Percentiles rank a stretch among this genome's conserved stretches.
Evolutionary conservation across 2,797 vertebrate genomes (phyloP).

Genomic region (Diglossa cyanea): DNA sequence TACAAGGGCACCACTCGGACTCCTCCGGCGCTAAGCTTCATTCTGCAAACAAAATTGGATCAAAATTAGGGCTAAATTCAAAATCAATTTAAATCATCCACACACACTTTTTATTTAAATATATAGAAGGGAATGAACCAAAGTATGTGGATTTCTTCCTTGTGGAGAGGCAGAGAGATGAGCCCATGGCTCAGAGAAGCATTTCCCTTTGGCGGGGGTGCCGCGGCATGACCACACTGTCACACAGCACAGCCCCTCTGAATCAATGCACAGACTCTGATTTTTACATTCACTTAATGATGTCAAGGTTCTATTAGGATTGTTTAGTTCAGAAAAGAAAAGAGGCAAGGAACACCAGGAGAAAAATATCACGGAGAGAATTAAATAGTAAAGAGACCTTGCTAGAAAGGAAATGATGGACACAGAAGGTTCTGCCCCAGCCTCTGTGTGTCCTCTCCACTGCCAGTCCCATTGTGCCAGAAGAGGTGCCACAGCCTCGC

Average conservation of each 20-base stretch:
- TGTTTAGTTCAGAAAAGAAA: neutral
- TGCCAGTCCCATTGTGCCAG: neutral
- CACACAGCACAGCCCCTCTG: accelerated
- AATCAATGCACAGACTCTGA: neutral
- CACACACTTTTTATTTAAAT: accelerated
- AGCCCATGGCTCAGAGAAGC: neutral
- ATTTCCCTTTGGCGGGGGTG: neutral
- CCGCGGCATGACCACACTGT: accelerated
- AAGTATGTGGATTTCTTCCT: neutral
- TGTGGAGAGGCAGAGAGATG: neutral
- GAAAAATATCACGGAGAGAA: accelerated
- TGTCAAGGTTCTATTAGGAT: neutral
- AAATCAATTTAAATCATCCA: neutral
- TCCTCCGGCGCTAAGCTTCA: neutral
- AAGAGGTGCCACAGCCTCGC: accelerated
- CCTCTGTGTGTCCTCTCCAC: neutral
- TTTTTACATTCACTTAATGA: neutral
- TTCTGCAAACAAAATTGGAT: neutral
- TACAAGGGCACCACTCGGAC: neutral
- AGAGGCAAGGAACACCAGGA: neutral
- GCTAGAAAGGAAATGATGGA: neutral
- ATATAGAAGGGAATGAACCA: neutral
- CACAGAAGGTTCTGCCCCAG: neutral
- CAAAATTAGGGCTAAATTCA: neutral
- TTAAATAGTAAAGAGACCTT: accelerated